Percentiles rank a stretch among this genome's conserved stretches.
phyloP scores from a whole-genome alignment of 64 coral and sea anemone genomes.

The Hydrozoanthus tunicans region DNA sequence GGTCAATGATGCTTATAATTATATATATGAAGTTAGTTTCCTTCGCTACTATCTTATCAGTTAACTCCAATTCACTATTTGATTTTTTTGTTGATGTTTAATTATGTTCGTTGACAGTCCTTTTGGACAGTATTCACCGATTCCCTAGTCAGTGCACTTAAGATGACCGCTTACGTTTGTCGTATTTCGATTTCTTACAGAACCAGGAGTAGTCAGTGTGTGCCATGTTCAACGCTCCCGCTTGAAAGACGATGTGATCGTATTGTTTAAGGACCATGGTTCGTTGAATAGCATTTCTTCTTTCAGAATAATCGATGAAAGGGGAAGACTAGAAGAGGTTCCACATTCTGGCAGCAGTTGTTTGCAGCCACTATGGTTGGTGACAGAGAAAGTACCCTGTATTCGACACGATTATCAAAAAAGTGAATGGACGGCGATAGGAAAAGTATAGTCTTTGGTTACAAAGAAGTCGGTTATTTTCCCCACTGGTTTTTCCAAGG shows the following conservation, averaged over 20 bases:
- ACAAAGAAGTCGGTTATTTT: conserved; percentile 10
- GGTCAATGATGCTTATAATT: not conserved
- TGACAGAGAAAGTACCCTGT: conserved; percentile 17
- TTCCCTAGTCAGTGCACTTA: not conserved
- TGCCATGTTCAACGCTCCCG: conserved; percentile 9
- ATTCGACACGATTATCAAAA: conserved; percentile 41
- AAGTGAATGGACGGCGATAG: conserved; percentile 21
- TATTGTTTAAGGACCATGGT: not conserved
- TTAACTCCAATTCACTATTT: conserved; percentile 4
- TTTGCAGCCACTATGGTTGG: not conserved
- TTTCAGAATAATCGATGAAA: conserved; percentile 42
- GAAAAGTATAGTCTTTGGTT: conserved; percentile 20
- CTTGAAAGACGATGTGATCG: conserved; percentile 1
- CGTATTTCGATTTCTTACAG: conserved; percentile 13
- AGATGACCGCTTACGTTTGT: conserved; percentile 12
- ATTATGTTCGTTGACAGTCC: not conserved
- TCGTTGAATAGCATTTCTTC: not conserved
- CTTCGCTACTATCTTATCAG: not conserved
- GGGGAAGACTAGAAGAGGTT: conserved; percentile 25
- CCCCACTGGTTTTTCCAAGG: conserved; percentile 30
- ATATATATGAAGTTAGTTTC: conserved; percentile 11
- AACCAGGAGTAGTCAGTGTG: not conserved
- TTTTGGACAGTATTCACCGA: conserved; percentile 2
- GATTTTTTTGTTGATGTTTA: conserved; percentile 12
- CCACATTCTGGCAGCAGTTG: conserved; percentile 39